Percentiles rank a stretch among this genome's conserved stretches.
phyloP scores from a whole-genome alignment of 2,113 vertebrate species.

The Datnioides undecimradiatus region DNA sequence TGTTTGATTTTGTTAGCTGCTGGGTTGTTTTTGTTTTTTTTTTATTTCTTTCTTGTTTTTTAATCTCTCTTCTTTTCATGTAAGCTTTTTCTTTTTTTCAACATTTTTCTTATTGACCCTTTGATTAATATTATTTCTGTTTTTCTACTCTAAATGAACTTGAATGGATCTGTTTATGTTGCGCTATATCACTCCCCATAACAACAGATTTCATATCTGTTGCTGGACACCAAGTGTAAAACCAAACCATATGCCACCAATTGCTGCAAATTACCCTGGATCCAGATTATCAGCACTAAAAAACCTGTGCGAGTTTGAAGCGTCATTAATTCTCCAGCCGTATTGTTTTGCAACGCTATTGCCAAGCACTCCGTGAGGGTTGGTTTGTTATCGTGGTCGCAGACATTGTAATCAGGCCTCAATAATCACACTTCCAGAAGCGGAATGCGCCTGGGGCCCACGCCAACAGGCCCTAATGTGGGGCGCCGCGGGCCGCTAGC shows the following conservation, averaged over 20 bases:
- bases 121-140: conserved; percentile 10
- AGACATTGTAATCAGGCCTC: conserved; percentile 84
- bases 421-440: conserved; percentile 86
- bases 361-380: conserved; percentile 76
- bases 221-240: conserved; percentile 68
- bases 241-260: conserved; percentile 81
- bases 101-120: not conserved
- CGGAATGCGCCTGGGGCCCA: conserved; percentile 81
- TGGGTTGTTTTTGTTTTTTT: not conserved
- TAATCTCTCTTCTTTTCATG: not conserved
- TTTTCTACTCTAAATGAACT: conserved; percentile 48
- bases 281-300: conserved; percentile 81
- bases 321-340: conserved; percentile 83
- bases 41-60: not conserved
- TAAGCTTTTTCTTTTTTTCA: not conserved
- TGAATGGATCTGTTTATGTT: conserved; percentile 34
- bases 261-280: conserved; percentile 78
- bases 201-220: conserved; percentile 77
- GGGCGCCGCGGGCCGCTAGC: conserved; percentile 79
- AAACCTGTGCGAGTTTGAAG: conserved; percentile 79
- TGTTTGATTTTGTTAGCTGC: conserved; percentile 41
- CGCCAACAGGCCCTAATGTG: conserved; percentile 83
- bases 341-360: conserved; percentile 77
- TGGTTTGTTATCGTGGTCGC: conserved; percentile 81
- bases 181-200: conserved; percentile 23